Base-by-base conservation (phyloP, 1,140 invertebrate genomes). In the Dinoponera quadriceps region DNA sequence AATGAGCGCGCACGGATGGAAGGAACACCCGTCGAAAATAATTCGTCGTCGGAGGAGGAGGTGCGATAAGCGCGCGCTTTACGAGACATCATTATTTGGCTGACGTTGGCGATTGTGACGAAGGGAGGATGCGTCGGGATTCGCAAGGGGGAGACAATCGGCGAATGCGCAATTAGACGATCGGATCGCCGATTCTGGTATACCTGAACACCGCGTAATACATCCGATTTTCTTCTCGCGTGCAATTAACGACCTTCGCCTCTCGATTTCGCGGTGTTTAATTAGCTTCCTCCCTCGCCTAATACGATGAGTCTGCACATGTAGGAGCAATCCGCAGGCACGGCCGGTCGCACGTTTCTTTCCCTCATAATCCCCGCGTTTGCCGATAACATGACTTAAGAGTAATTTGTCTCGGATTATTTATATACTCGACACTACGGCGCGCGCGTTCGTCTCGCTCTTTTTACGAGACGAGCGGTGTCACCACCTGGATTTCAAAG, bases 11-110 rank as follows among this genome's bases (percentile, higher is more conserved):
- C 57, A 62, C 54, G 69, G 51, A 44, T 65, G 66, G 73, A 69
- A 33, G 16, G 48, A 75, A 57, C 66, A 73, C 72, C 72, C 62
- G 69, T 88, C 49, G 77, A 75, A 85, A 87, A 66, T 88, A 88
- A 85, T 49, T 85, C 59, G 27, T 72, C 73, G 20, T 71, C 27
- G 71, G 66, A 62, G n/a, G 51, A n/a, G 3, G 51, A 54, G 16
- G 16, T 57, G 44, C 54, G 20, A 62, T 49, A 73, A 80, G 81
- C 62, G 27, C 20, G 59, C 73, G 13, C 18, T 18, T 48, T 71
- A 74, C 51, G 66, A 86, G 85, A 13, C 9, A 33, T 73, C n/a
- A 48, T 60, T 81, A 82, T 87, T 73, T 54, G 51, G 44, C 27
- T 33, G 60, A 85, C 44, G 59, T 33, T 57, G 55, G 65, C n/a